Conservation (phyloP, 2,797 vertebrate species). For the Pitangus sulphuratus region DNA sequence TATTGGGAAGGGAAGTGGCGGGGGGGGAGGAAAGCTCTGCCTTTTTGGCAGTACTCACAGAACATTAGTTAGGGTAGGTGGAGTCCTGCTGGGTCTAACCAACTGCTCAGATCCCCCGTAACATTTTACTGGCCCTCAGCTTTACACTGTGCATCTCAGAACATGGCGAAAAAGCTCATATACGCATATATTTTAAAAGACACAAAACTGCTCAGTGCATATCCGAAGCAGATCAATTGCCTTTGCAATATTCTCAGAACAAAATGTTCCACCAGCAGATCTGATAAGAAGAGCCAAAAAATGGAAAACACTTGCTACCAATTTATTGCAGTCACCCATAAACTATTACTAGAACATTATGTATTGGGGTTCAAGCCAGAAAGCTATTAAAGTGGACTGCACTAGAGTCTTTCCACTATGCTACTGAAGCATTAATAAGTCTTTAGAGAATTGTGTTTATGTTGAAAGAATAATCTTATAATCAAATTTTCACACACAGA, state of each 20-base stretch:
- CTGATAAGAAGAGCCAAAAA: slow-evolving; percentile 80
- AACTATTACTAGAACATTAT: slow-evolving; percentile 84
- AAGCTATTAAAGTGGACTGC: slow-evolving; percentile 78
- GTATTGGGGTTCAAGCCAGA: slow-evolving; percentile 82
- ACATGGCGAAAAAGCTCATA: background rate
- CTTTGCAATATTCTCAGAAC: slow-evolving; percentile 77
- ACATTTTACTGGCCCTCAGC: slow-evolving; percentile 24
- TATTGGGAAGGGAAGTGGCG: background rate
- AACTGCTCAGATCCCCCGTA: slow-evolving; percentile 42
- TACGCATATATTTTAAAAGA: slow-evolving; percentile 40
- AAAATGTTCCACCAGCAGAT: slow-evolving; percentile 79
- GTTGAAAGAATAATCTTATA: slow-evolving; percentile 73
- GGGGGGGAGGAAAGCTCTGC: background rate
- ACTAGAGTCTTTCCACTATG: slow-evolving; percentile 73
- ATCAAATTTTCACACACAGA: slow-evolving; percentile 71
- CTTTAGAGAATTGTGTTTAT: slow-evolving; percentile 68
- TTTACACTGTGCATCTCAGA: slow-evolving; percentile 3
- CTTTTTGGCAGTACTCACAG: slow-evolving; percentile 32
- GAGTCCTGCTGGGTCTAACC: slow-evolving; percentile 51
- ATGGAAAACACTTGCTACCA: slow-evolving; percentile 80
- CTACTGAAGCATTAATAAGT: slow-evolving; percentile 77
- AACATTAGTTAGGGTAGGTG: slow-evolving; percentile 57
- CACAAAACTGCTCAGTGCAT: slow-evolving; percentile 42
- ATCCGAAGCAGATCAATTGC: slow-evolving; percentile 76
- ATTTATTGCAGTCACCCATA: slow-evolving; percentile 83